Conservation (phyloP, 2,113 vertebrate species). For the Ceuthmochares aereus region DNA sequence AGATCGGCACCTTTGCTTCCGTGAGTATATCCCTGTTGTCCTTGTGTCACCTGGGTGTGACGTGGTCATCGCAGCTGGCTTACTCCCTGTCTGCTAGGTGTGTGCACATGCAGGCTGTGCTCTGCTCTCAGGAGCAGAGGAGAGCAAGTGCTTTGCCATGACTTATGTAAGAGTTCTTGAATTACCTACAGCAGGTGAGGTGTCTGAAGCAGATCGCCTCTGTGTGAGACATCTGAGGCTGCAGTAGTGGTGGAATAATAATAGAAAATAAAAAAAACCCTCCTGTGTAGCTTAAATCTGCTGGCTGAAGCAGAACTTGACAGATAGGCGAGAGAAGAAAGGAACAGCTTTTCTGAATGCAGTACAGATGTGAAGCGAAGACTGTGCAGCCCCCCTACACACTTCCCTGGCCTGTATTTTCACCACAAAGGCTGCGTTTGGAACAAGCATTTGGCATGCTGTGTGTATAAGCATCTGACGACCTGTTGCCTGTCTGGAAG, state of each 20-base stretch:
- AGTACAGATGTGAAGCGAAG: neutral
- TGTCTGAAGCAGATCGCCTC: neutral
- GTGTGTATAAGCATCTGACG: neutral
- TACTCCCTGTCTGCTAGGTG: accelerated
- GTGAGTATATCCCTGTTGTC: constrained; percentile 70
- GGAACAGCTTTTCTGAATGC: neutral
- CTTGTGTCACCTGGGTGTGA: neutral
- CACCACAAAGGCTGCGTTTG: neutral
- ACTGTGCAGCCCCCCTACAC: neutral
- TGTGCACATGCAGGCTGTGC: neutral
- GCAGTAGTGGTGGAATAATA: neutral
- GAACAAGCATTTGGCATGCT: neutral
- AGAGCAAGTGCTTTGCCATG: neutral
- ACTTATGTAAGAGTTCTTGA: neutral
- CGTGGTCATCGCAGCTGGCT: accelerated
- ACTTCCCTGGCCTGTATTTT: neutral
- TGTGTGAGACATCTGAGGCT: neutral
- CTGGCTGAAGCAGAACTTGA: neutral
- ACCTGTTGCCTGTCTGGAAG: neutral
- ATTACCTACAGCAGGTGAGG: neutral
- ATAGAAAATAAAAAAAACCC: neutral
- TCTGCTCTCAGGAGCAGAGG: neutral
- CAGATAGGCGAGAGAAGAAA: neutral
- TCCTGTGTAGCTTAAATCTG: neutral
- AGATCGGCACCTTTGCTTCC: constrained; percentile 87